Evolutionary conservation across 2,113 vertebrate genomes (phyloP), one percentile per base, ranked within the genome.

Genomic region (Calidris pygmaea): DNA sequence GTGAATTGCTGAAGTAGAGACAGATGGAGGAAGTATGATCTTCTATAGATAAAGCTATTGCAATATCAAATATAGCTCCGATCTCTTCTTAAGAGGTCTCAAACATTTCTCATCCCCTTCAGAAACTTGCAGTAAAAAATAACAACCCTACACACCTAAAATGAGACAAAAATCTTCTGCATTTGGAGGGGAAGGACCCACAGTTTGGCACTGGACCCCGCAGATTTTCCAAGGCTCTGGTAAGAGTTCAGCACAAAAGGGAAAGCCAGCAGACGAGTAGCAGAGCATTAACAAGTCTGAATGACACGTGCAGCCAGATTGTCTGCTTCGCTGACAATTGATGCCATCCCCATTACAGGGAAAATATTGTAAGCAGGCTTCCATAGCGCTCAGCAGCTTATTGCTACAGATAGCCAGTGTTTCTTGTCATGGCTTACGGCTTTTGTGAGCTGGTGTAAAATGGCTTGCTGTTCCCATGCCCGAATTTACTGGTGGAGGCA

Each of bases 251-350:
- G 50, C 77, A 92, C 45, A 62, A 81, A 92, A 87, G 30, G 16
- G 47, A 92, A 90, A 94, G 45, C 47, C 92, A 66, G 94, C 58
- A 93, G 80, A 76, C 13, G 7, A 90, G 77, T 78, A 89, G 72
- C 73, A 74, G 59, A 62, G 58, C 79, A 89, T 89, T 96, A 87
- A 85, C 58, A 62, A 91, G 91, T 50, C 92, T 93, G 92, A 96
- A 82, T 89, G 94, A 93, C 96, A 96, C 84, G 14, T 85, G 86
- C 86, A 93, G 90, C 90, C 91, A 93, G 86, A 91, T 91, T 96
- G 89, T 89, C 95, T 94, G 90, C 86, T 94, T 87, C 26, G 2
- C 89, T 96, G 95, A 91, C 89, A 95, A 79, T 76, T 96, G 94
- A 93, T 95, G 94, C 90, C 92, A 73, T 91, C 53, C 91, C 90